Evolutionary conservation across 2,888 invertebrate genomes (phyloP).

Genomic region (Cloeon dipterum): DNA sequence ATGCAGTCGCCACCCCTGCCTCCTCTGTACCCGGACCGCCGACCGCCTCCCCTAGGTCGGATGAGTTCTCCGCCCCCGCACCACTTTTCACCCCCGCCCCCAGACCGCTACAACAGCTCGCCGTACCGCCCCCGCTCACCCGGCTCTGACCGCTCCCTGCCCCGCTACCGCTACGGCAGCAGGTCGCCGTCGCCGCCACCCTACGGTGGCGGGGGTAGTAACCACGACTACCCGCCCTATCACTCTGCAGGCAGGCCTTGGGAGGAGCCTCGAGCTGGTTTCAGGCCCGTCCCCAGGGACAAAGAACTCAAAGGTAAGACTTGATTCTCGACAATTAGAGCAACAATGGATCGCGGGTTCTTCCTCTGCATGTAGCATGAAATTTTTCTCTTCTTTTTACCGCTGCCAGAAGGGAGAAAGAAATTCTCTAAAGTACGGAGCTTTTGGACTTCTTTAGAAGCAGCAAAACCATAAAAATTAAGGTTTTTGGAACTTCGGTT

Average conservation of each 20-base stretch:
- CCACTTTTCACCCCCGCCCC: constrained; percentile 14
- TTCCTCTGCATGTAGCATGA: constrained; percentile 5
- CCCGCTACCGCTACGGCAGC: background rate
- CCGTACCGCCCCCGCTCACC: background rate
- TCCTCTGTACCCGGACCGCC: constrained; percentile 10
- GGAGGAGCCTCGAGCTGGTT: background rate
- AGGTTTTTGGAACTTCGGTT: background rate
- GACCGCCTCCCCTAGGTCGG: constrained; percentile 18
- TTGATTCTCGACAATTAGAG: too few relatives aligned
- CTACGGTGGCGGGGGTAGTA: too few relatives aligned
- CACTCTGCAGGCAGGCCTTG: background rate
- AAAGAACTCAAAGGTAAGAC: background rate
- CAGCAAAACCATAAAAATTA: background rate
- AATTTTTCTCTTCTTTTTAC: constrained; percentile 7
- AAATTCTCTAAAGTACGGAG: constrained; percentile 10
- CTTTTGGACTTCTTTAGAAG: constrained; percentile 10
- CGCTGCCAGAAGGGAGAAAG: constrained; percentile 6
- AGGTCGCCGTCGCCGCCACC: constrained; percentile 1
- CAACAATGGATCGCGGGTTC: too few relatives aligned
- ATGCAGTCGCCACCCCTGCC: background rate
- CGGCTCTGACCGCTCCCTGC: constrained; percentile 1
- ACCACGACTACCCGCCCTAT: background rate
- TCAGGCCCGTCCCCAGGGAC: constrained; percentile 1
- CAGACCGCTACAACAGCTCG: background rate
- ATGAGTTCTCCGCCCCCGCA: constrained; percentile 16